These are phyloP conservation scores for Anagrus nilaparvatae DNA, from an alignment of 1,140 invertebrate species.

Conservation along the genomic window DNA sequence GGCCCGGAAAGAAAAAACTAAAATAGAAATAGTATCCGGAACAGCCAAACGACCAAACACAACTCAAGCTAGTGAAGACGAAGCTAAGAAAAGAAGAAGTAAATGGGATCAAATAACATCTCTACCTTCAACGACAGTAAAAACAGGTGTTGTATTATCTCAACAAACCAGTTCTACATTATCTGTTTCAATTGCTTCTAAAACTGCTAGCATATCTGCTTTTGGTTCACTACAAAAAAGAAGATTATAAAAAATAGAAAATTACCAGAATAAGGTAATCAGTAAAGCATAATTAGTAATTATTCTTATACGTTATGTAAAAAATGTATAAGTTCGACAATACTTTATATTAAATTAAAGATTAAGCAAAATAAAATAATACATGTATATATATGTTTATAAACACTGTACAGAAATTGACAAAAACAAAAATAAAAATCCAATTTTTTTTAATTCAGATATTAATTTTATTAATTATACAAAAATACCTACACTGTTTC, in stretches of 20 bases:
- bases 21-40: conserved; percentile 82
- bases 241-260: conserved; percentile 47
- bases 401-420: too few species aligned
- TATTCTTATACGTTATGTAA: too few species aligned
- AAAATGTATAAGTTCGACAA: too few species aligned
- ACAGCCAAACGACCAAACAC: conserved; percentile 56
- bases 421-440: too few species aligned
- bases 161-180: conserved; percentile 52
- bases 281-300: too few species aligned
- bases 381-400: too few species aligned
- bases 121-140: conserved; percentile 41
- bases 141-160: conserved; percentile 40
- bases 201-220: conserved; percentile 77
- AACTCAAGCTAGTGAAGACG: conserved; percentile 49
- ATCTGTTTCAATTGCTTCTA: conserved; percentile 69
- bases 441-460: too few species aligned
- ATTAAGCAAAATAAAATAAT: too few species aligned
- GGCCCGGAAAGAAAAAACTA: conserved; percentile 79
- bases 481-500: too few species aligned
- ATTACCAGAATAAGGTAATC: too few species aligned
- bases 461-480: too few species aligned
- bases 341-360: too few species aligned
- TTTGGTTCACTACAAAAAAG: conserved; percentile 82
- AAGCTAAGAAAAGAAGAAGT: conserved; percentile 66
- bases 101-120: conserved; percentile 83